Evolutionary conservation across 2,888 invertebrate species (phyloP), one percentile per base, ranked within the genome.

Genomic region (Capitulum mitella): DNA sequence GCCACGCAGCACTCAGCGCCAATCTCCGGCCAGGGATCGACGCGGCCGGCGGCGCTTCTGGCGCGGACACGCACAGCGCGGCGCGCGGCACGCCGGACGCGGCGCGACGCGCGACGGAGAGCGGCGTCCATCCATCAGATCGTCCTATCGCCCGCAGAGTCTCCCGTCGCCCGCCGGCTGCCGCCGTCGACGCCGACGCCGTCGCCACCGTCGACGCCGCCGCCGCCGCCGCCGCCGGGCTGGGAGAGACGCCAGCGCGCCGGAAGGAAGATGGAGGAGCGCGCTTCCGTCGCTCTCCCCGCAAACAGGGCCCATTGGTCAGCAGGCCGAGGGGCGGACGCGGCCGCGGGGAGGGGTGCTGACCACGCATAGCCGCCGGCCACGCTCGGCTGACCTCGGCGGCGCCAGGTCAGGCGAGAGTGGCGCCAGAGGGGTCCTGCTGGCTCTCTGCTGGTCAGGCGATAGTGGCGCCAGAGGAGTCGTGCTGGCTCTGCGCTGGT

Each of bases 211-310:
- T 10, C 43, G 43, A 43, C 10, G 43, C 5, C 43, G 43, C 43
- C n/a, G n/a, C n/a, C n/a, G 58, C 29, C 29, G 58, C n/a, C 29
- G 58, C 58, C 58, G 32, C 12, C 32, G 61, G n/a, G 61, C 61
- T 34, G 61, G 61, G 34, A 40, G 34, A 37, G 12, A 22, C 70
- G 70, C 70, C 70, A 70, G 70, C 22, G n/a, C 26, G 70, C 70
- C 70, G 70, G 70, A 70, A 70, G 70, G 70, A 70, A 70, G 70
- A 70, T 70, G 40, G 70, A 70, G 22, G 70, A 70, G 70, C 6
- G 37, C 6, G 70, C 70, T 40, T 70, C 70, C 70, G 70, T 70
- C 70, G 26, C 70, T 70, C 70, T 16, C 19, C 64, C 70, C 70
- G 37, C 70, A 70, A 70, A 70, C 40, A 40, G 37, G 70, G 70